phyloP scores from a whole-genome alignment of 2,113 vertebrate genomes.

The Peromyscus maniculatus region DNA sequence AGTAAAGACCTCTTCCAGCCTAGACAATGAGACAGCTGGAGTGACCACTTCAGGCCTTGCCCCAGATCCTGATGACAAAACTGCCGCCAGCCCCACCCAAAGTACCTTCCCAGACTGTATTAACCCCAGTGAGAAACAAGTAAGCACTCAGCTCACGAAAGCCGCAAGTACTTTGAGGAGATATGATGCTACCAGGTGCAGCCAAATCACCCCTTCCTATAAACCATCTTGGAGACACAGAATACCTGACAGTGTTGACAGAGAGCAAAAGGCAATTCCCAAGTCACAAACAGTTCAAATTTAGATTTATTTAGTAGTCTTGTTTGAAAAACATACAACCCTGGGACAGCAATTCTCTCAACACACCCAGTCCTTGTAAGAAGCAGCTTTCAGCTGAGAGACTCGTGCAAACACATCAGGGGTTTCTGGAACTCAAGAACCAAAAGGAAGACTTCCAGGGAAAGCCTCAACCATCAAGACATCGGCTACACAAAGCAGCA shows the following conservation, averaged over 20 bases:
- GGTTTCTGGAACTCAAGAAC: neutral
- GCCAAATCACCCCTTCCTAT: neutral
- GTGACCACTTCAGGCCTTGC: neutral
- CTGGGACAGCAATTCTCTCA: too few relatives aligned
- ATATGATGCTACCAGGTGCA: neutral
- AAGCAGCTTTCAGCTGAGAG: neutral
- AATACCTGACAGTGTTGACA: neutral
- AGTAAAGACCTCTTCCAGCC: neutral
- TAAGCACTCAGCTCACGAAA: neutral
- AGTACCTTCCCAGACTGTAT: neutral
- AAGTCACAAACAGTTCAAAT: neutral
- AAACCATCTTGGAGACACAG: neutral
- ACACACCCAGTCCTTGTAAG: neutral
- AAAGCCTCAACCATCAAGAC: too few relatives aligned
- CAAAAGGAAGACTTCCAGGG: neutral
- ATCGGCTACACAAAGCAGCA: neutral
- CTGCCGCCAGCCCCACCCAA: neutral
- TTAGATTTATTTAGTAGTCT: neutral
- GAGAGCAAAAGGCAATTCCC: neutral
- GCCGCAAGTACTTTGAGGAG: neutral
- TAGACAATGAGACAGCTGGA: neutral
- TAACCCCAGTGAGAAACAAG: neutral
- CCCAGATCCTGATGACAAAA: neutral
- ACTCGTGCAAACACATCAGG: neutral
- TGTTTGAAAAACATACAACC: neutral